Percentiles rank a stretch among this genome's conserved stretches.
Evolutionary conservation across 2,888 invertebrate species (phyloP).

Genomic region (Craniophora ligustri): DNA sequence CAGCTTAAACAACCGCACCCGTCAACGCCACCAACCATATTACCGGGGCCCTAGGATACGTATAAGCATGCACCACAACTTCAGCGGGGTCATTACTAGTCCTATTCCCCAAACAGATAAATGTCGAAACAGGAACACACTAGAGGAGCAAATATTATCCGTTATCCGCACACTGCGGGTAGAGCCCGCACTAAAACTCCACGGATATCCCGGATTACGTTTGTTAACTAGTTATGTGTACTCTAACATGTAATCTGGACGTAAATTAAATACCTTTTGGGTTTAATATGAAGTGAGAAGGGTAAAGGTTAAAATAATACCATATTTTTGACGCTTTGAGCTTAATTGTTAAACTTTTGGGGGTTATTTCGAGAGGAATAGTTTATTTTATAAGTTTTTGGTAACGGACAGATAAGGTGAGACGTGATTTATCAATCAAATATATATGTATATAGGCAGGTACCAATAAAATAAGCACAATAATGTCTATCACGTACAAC

Average conservation of each 20-base stretch:
- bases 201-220: slow-evolving; percentile 51
- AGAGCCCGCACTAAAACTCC: slow-evolving; percentile 31
- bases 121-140: slow-evolving; percentile 15
- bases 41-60: no score
- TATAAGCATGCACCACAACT: no score
- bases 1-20: no score
- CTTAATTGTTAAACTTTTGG: neutral
- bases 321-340: slow-evolving; percentile 1
- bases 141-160: slow-evolving; percentile 21
- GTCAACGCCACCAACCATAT: no score
- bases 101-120: slow-evolving; percentile 22
- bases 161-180: slow-evolving; percentile 26
- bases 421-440: no score
- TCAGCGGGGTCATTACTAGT: no score
- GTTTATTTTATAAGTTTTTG: no score
- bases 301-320: neutral
- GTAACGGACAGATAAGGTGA: no score
- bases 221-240: slow-evolving; percentile 25
- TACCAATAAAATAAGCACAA: no score
- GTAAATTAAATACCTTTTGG: slow-evolving; percentile 28
- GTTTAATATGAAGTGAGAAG: slow-evolving; percentile 1
- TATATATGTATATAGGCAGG: no score
- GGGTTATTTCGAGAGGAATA: no score
- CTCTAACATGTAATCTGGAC: slow-evolving; percentile 30
- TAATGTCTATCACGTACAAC: no score